phyloP scores from a whole-genome alignment of 2,113 vertebrate species.

The Psittacus erithacus region DNA sequence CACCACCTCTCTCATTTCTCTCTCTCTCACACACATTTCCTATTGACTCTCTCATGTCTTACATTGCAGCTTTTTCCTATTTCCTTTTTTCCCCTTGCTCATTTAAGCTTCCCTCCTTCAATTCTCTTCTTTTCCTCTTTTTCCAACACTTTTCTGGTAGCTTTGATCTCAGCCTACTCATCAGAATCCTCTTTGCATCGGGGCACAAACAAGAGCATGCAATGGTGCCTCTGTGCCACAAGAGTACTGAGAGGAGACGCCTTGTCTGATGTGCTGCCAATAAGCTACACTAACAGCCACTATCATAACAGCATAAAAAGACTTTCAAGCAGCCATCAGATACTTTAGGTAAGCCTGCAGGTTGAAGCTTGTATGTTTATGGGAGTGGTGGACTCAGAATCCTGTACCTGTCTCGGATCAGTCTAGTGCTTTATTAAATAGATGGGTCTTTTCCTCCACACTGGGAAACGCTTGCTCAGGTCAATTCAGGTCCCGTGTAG shows the following conservation, averaged over 20 bases:
- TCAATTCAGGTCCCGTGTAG: background rate
- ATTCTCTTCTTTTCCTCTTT: background rate
- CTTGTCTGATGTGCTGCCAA: conserved; percentile 49
- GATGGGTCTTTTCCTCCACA: background rate
- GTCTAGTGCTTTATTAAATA: background rate
- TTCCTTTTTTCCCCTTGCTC: background rate
- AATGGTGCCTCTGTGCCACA: background rate
- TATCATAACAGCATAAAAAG: conserved; percentile 3
- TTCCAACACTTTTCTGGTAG: background rate
- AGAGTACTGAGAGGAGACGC: background rate
- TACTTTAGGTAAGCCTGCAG: conserved; percentile 25
- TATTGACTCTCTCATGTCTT: conserved; percentile 17
- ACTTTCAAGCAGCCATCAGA: conserved; percentile 39
- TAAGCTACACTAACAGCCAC: conserved; percentile 14
- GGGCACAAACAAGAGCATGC: background rate
- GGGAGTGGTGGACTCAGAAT: conserved; percentile 36
- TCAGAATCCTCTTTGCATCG: background rate
- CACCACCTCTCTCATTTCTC: conserved; percentile 27
- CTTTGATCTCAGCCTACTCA: background rate
- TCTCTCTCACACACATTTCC: conserved; percentile 30
- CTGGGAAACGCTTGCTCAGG: background rate
- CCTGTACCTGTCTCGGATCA: background rate
- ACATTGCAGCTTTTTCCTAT: conserved; percentile 58
- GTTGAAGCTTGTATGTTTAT: conserved; percentile 41
- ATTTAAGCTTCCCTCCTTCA: background rate